Evolutionary conservation across 2,797 vertebrate genomes (phyloP).

Genomic region (Cichlasoma orientale): DNA sequence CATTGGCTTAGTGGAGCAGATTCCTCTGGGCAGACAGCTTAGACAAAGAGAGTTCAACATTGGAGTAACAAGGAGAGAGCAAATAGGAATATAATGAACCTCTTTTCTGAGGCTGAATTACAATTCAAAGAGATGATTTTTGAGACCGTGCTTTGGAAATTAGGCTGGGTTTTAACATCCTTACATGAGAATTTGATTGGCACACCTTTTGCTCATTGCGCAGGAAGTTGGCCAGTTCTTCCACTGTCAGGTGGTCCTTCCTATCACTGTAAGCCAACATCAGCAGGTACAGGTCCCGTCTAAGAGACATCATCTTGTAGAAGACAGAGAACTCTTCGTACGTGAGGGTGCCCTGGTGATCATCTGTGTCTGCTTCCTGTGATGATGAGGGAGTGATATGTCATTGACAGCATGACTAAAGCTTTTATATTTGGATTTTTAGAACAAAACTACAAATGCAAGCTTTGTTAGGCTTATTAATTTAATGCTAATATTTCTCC

Average conservation of each 20-base stretch:
- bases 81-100: background rate
- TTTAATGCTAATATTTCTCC: background rate
- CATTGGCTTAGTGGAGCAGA: constrained; percentile 38
- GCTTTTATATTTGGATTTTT: background rate
- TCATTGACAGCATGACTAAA: background rate
- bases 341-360: constrained; percentile 94
- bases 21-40: constrained; percentile 46
- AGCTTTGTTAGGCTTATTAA: background rate
- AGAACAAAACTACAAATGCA: too few species aligned
- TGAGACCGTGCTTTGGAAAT: background rate
- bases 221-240: constrained; percentile 92
- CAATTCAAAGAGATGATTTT: constrained; percentile 5
- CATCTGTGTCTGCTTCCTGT: constrained; percentile 97
- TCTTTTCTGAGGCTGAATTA: background rate
- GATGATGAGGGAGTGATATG: background rate
- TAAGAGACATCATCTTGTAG: constrained; percentile 98
- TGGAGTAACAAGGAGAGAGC: background rate
- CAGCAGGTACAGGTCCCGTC: constrained; percentile 93
- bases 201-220: constrained; percentile 90
- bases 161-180: background rate
- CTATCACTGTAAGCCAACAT: constrained; percentile 94
- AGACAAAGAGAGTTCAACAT: constrained; percentile 18
- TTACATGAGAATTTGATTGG: background rate
- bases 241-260: constrained; percentile 92
- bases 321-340: constrained; percentile 98